phyloP scores from a whole-genome alignment of 1,140 invertebrate species.

The Drosophila tani region DNA sequence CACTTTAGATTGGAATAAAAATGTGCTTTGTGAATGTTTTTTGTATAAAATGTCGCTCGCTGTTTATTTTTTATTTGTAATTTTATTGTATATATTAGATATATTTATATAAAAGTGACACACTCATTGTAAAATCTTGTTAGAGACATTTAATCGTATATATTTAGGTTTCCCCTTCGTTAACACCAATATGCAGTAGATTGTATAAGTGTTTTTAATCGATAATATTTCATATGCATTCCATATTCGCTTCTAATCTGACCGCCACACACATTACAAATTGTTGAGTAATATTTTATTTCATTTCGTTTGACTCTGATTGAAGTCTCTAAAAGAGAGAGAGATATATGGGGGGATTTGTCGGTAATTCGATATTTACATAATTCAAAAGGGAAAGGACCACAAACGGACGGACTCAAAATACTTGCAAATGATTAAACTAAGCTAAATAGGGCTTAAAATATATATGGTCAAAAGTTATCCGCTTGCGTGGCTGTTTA shows the following conservation, averaged over 20 bases:
- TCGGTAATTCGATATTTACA: slow-evolving; percentile 61
- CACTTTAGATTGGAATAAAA: slow-evolving; percentile 41
- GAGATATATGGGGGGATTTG: slow-evolving; percentile 6
- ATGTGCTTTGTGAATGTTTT: slow-evolving; percentile 27
- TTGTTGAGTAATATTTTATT: slow-evolving; percentile 36
- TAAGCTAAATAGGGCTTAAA: slow-evolving; percentile 73
- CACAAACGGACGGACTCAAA: slow-evolving; percentile 46
- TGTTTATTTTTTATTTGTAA: slow-evolving; percentile 68
- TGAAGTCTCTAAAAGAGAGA: slow-evolving; percentile 14
- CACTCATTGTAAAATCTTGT: slow-evolving; percentile 82
- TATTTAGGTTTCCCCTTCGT: slow-evolving; percentile 36
- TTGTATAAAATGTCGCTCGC: slow-evolving; percentile 73
- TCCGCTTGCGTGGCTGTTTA: slow-evolving; percentile 25
- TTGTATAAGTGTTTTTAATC: slow-evolving; percentile 45
- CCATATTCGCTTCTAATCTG: slow-evolving; percentile 43
- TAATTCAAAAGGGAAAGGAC: slow-evolving; percentile 10
- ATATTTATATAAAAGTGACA: slow-evolving; percentile 80
- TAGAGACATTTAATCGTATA: slow-evolving; percentile 74
- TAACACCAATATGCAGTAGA: slow-evolving; percentile 49
- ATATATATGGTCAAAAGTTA: slow-evolving; percentile 60
- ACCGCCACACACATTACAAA: slow-evolving; percentile 40
- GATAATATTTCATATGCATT: slow-evolving; percentile 56
- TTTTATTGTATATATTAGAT: slow-evolving; percentile 74
- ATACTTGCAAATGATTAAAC: slow-evolving; percentile 75
- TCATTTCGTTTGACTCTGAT: slow-evolving; percentile 30